Evolutionary conservation across 2,113 vertebrate genomes (phyloP).

Genomic region (Trachemys scripta): DNA sequence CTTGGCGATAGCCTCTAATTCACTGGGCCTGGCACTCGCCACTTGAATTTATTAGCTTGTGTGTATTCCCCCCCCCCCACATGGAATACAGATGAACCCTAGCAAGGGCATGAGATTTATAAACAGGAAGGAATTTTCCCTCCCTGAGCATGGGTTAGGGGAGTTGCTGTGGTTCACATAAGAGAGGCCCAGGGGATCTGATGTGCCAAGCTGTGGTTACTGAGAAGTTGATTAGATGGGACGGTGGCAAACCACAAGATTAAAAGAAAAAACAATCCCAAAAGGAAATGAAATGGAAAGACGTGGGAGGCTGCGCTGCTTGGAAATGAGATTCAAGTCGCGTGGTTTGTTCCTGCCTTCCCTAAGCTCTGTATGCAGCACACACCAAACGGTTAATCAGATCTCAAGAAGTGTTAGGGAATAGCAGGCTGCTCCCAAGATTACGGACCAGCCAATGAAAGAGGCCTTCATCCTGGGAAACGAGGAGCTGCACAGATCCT

Average conservation of each 20-base stretch:
- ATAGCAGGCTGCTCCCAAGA: not conserved
- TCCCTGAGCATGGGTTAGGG: not conserved
- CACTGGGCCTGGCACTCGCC: constrained; percentile 12
- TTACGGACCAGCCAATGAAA: not conserved
- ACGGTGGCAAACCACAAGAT: not conserved
- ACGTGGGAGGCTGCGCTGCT: not conserved
- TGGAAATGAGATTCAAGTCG: not conserved
- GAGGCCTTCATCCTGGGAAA: not conserved
- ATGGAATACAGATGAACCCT: not conserved
- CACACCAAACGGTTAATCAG: not conserved
- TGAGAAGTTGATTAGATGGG: constrained; percentile 27
- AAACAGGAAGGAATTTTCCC: constrained; percentile 43
- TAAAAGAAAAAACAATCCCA: not conserved
- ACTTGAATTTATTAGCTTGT: constrained; percentile 32
- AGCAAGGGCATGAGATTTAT: constrained; percentile 42
- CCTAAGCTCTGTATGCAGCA: not conserved
- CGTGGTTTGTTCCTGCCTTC: not conserved
- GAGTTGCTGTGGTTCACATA: constrained; percentile 11
- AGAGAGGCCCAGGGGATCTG: constrained; percentile 8
- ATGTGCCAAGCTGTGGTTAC: constrained; percentile 26
- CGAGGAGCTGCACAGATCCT: not conserved
- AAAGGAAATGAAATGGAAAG: not conserved
- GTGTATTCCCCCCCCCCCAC: constrained; percentile 21
- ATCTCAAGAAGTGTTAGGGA: not conserved
- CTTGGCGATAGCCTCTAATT: not conserved